phyloP scores from a whole-genome alignment of 2,113 vertebrate genomes.

The Salvator merianae region DNA sequence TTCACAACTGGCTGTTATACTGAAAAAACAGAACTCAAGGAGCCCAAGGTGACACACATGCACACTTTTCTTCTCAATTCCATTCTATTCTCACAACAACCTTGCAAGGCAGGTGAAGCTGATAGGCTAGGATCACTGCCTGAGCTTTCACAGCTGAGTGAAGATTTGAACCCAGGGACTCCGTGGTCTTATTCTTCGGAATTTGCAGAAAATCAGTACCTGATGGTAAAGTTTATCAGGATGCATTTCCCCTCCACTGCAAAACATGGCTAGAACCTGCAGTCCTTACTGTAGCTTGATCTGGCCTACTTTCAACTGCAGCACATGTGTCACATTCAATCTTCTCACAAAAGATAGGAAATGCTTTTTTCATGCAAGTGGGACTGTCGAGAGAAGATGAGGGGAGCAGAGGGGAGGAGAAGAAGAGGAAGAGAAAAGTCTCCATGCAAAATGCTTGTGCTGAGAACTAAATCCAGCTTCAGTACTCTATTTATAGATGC shows the following conservation, averaged over 20 bases:
- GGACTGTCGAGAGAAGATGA: neutral
- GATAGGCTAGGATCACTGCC: too few species aligned
- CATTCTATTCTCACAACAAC: too few species aligned
- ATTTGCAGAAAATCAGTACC: too few species aligned
- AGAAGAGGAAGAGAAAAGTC: neutral
- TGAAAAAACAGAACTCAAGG: too few species aligned
- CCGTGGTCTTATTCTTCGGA: too few species aligned
- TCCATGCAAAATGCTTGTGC: neutral
- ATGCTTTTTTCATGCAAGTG: neutral
- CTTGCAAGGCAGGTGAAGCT: too few species aligned
- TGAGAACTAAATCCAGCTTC: neutral
- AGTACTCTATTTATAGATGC: conserved; percentile 16
- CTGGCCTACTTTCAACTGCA: neutral
- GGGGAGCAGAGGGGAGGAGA: neutral
- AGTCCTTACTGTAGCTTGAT: neutral
- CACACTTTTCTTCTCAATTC: too few species aligned
- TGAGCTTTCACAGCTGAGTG: too few species aligned
- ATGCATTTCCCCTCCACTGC: neutral
- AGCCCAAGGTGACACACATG: too few species aligned
- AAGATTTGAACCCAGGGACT: too few species aligned
- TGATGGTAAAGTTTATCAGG: too few species aligned
- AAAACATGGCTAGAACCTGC: neutral
- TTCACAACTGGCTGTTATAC: too few species aligned
- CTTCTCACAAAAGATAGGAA: neutral
- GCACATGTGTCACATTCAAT: neutral